These are phyloP conservation scores for Naso thynnoides DNA, from an alignment of 2,797 vertebrate genomes.

Conservation along the genomic window DNA sequence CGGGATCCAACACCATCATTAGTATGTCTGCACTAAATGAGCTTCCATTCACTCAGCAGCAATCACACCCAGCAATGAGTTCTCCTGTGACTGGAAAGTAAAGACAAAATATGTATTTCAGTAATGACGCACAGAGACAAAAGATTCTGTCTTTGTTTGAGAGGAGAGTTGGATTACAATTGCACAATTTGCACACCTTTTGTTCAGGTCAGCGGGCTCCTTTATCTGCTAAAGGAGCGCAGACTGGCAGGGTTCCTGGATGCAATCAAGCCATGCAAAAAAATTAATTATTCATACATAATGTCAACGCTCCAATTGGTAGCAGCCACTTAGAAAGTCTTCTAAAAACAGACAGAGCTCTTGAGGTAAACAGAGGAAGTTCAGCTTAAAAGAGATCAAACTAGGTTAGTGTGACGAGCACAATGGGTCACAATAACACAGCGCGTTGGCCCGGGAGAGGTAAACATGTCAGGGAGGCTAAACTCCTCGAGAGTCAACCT, in stretches of 20 bases:
- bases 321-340: constrained; percentile 21
- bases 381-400: constrained; percentile 48
- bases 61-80: constrained; percentile 47
- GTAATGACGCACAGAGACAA: constrained; percentile 8
- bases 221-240: not conserved
- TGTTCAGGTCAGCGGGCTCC: constrained; percentile 7
- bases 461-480: constrained; percentile 63
- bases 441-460: constrained; percentile 15
- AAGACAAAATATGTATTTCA: constrained; percentile 37
- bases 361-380: constrained; percentile 24
- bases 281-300: constrained; percentile 38
- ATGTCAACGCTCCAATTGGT: constrained; percentile 19
- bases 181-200: constrained; percentile 43
- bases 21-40: constrained; percentile 60
- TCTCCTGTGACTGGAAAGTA: constrained; percentile 47
- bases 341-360: not conserved
- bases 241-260: constrained; percentile 1
- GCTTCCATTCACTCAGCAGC: constrained; percentile 51
- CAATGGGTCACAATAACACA: constrained; percentile 41
- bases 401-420: constrained; percentile 48
- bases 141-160: constrained; percentile 19
- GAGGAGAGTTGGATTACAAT: constrained; percentile 25
- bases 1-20: constrained; percentile 56
- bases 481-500: constrained; percentile 54
- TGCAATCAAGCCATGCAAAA: constrained; percentile 22